Conservation (phyloP, 2,888 invertebrate species). For the Chironomus riparius region DNA sequence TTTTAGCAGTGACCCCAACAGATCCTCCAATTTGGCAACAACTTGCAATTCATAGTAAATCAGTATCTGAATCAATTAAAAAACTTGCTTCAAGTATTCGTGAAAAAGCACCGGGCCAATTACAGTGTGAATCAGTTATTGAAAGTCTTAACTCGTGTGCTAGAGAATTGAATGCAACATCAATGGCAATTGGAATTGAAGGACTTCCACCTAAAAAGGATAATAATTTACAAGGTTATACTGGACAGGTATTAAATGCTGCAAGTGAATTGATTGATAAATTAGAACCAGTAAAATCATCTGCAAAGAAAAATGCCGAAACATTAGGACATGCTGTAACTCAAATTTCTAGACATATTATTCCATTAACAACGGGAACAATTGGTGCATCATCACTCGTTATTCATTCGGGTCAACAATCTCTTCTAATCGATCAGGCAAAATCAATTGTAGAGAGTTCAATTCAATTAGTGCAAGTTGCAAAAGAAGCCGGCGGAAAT, state of each 20-base stretch:
- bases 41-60: conserved; percentile 87
- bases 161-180: conserved; percentile 75
- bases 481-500: conserved; percentile 88
- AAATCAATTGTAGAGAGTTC: conserved; percentile 94
- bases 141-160: conserved; percentile 67
- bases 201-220: conserved; percentile 59
- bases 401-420: conserved; percentile 79
- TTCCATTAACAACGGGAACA: conserved; percentile 73
- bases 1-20: conserved; percentile 76
- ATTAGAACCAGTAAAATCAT: conserved; percentile 71
- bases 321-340: conserved; percentile 81
- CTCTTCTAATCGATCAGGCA: conserved; percentile 77
- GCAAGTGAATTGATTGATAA: conserved; percentile 74
- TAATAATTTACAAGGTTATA: conserved; percentile 64
- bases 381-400: conserved; percentile 86
- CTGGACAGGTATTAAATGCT: conserved; percentile 69
- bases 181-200: conserved; percentile 79
- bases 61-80: conserved; percentile 94
- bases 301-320: conserved; percentile 87
- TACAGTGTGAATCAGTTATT: conserved; percentile 80
- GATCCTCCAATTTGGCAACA: conserved; percentile 93
- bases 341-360: conserved; percentile 67
- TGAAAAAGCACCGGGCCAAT: conserved; percentile 92
- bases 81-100: conserved; percentile 83
- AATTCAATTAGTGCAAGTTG: conserved; percentile 70